These are phyloP conservation scores for Hetaerina titia DNA, from an alignment of 2,888 invertebrate genomes.

Conservation along the genomic window DNA sequence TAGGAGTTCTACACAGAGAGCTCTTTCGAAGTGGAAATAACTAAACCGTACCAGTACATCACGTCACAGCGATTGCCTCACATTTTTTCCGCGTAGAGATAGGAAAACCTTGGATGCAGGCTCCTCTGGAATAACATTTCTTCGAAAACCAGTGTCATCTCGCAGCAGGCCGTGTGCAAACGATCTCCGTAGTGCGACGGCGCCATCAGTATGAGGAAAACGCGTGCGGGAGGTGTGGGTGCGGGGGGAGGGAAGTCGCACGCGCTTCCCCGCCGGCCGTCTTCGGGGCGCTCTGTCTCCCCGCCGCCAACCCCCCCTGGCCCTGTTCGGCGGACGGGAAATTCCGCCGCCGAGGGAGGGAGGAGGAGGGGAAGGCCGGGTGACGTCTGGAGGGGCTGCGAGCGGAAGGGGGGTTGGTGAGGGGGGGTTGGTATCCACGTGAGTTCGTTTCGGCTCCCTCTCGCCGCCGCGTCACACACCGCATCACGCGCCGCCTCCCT, in stretches of 20 bases:
- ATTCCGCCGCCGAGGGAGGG: neutral
- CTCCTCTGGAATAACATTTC: neutral
- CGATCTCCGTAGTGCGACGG: neutral
- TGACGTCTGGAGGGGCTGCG: neutral
- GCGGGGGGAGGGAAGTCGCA: neutral
- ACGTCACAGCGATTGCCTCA: neutral
- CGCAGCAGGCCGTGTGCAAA: neutral
- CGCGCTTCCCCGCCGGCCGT: neutral
- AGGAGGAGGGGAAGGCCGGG: neutral
- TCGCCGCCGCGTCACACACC: too few relatives aligned
- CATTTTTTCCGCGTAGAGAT: conserved; percentile 3
- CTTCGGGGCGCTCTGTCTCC: neutral
- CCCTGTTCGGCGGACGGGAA: neutral
- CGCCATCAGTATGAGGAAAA: conserved; percentile 8
- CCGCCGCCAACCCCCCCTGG: neutral
- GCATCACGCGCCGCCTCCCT: too few relatives aligned
- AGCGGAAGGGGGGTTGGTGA: neutral
- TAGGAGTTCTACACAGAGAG: too few relatives aligned
- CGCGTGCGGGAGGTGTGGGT: neutral
- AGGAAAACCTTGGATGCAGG: neutral
- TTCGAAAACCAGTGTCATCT: neutral
- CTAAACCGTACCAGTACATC: neutral
- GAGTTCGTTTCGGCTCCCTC: neutral
- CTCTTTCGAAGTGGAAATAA: neutral
- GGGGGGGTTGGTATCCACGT: neutral